phyloP scores from a whole-genome alignment of 2,797 vertebrate species.

The Alectoris magna region DNA sequence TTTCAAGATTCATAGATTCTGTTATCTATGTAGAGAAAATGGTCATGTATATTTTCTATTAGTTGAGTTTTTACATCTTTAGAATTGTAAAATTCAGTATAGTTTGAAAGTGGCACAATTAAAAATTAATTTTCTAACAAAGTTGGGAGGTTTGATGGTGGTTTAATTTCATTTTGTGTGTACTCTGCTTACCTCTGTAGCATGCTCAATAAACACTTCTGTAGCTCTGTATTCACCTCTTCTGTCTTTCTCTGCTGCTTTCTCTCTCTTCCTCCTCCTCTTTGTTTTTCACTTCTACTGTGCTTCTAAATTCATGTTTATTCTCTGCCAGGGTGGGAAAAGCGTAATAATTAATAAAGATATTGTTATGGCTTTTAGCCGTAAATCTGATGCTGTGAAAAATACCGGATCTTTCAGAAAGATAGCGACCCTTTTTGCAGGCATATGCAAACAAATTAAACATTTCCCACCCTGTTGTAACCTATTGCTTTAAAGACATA shows the following conservation, averaged over 20 bases:
- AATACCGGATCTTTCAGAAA: slow-evolving; percentile 67
- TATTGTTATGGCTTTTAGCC: slow-evolving; percentile 69
- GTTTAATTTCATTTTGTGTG: slow-evolving; percentile 89
- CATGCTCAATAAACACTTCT: slow-evolving; percentile 99
- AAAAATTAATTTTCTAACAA: slow-evolving; percentile 95
- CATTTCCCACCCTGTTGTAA: slow-evolving; percentile 86
- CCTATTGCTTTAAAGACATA: slow-evolving; percentile 82
- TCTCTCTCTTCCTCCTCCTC: slow-evolving; percentile 81
- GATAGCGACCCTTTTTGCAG: slow-evolving; percentile 71
- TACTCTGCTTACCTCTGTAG: slow-evolving; percentile 95
- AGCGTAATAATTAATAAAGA: slow-evolving; percentile 61
- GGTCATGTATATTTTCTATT: slow-evolving; percentile 91
- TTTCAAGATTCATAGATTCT: slow-evolving; percentile 85
- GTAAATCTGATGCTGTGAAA: slow-evolving; percentile 76
- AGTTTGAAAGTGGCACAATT: slow-evolving; percentile 94
- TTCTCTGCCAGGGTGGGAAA: slow-evolving; percentile 89
- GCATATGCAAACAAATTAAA: slow-evolving; percentile 64
- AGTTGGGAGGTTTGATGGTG: slow-evolving; percentile 87
- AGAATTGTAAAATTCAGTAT: slow-evolving; percentile 92
- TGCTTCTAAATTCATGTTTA: slow-evolving; percentile 86
- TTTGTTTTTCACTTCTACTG: slow-evolving; percentile 84
- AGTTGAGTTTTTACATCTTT: slow-evolving; percentile 91
- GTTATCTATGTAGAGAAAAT: slow-evolving; percentile 85
- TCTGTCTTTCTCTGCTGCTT: slow-evolving; percentile 90
- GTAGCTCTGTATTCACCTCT: slow-evolving; percentile 91